phyloP scores from a whole-genome alignment of 2,797 vertebrate genomes.

The Nyctalus aviator region DNA sequence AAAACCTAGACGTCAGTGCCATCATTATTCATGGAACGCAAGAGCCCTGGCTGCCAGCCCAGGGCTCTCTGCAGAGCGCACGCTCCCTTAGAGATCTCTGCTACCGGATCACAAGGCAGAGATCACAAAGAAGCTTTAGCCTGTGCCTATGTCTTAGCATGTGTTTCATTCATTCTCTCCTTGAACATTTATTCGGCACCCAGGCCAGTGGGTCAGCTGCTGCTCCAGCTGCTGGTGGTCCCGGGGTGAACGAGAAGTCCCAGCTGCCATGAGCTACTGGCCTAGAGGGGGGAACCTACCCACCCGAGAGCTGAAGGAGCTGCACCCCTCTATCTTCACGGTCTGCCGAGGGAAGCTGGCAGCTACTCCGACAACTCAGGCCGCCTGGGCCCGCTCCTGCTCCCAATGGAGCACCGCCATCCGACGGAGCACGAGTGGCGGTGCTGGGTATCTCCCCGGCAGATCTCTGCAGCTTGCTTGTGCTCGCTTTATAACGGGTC shows the following conservation, averaged over 20 bases:
- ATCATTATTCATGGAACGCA: background rate
- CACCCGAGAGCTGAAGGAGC: rapidly evolving
- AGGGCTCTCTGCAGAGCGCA: background rate
- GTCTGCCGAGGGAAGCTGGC: background rate
- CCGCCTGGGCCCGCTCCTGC: background rate
- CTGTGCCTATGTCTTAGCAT: background rate
- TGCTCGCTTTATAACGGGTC: background rate
- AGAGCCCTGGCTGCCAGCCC: background rate
- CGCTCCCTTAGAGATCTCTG: background rate
- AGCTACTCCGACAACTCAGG: rapidly evolving
- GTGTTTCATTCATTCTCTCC: background rate
- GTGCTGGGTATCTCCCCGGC: background rate
- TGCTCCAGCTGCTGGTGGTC: background rate
- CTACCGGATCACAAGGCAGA: background rate
- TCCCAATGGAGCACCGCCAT: background rate
- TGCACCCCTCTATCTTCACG: background rate
- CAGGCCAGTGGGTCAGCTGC: background rate
- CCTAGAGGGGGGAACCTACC: background rate
- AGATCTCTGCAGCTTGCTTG: background rate
- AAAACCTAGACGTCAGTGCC: background rate
- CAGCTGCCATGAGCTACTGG: background rate
- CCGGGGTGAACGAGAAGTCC: background rate
- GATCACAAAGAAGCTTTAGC: background rate
- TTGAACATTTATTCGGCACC: background rate
- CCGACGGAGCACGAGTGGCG: rapidly evolving